Conservation (phyloP, 1,140 invertebrate genomes). For the Formica exsecta region DNA sequence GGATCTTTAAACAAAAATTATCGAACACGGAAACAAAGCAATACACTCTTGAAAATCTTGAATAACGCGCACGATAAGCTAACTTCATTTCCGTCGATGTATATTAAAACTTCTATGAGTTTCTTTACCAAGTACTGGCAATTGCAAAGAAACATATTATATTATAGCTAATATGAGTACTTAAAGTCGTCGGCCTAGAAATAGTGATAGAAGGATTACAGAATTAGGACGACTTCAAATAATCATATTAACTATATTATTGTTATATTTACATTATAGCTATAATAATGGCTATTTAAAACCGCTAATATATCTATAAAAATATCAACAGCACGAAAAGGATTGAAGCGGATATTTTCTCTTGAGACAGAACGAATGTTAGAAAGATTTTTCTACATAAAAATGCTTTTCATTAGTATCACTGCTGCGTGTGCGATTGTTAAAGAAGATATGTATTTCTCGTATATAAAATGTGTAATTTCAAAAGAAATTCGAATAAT, state of each 20-base stretch:
- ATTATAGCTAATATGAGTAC: slow-evolving; percentile 7
- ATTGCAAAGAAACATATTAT: slow-evolving; percentile 26
- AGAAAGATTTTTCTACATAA: slow-evolving; percentile 6
- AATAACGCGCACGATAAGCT: slow-evolving; percentile 2
- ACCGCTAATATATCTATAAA: neutral
- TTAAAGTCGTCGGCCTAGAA: slow-evolving; percentile 23
- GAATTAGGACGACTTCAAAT: neutral
- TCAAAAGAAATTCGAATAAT: neutral
- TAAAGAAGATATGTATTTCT: slow-evolving; percentile 14
- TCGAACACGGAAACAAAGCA: neutral
- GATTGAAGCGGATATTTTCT: slow-evolving; percentile 43
- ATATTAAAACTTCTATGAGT: slow-evolving; percentile 2
- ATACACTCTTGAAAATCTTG: neutral
- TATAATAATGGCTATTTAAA: slow-evolving; percentile 25
- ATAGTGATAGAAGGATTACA: neutral
- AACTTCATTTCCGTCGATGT: slow-evolving; percentile 13
- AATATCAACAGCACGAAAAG: neutral
- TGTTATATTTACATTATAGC: neutral
- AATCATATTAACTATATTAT: slow-evolving; percentile 16
- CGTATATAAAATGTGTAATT: neutral
- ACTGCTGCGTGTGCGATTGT: neutral
- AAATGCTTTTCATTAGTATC: neutral
- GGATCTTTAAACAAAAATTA: neutral
- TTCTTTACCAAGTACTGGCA: neutral
- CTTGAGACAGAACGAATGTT: slow-evolving; percentile 12